A percentile compares a stretch with the other conserved stretches of the same genome.
These are phyloP conservation scores for Balanococcus diminutus DNA, from an alignment of 2,888 invertebrate genomes.

Conservation along the genomic window DNA sequence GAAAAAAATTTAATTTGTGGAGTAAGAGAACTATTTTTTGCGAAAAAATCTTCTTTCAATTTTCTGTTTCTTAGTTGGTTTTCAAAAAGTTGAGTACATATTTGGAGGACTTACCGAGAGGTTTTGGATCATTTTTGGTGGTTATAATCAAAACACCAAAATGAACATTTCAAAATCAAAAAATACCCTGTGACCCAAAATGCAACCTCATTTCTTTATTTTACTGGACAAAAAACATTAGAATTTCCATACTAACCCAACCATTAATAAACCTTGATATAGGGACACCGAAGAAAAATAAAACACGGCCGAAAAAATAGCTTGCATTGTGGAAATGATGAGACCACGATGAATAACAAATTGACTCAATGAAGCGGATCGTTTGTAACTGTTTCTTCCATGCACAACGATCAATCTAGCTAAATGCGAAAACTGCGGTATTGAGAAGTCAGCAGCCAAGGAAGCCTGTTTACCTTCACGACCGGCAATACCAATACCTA, in stretches of 20 bases:
- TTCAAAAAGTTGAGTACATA: too few relatives aligned
- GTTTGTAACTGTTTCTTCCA: slow-evolving; percentile 89
- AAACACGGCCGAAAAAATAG: slow-evolving; percentile 98
- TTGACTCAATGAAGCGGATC: slow-evolving; percentile 96
- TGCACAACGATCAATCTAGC: slow-evolving; percentile 86
- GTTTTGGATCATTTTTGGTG: too few relatives aligned
- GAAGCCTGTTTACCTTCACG: slow-evolving; percentile 90
- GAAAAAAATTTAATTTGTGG: too few relatives aligned
- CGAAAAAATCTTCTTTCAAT: too few relatives aligned
- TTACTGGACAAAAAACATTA: too few relatives aligned
- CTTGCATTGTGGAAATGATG: slow-evolving; percentile 98
- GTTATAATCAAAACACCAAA: too few relatives aligned
- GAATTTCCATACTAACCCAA: slow-evolving; percentile 78
- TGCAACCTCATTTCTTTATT: not conserved
- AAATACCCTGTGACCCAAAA: not conserved
- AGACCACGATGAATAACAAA: slow-evolving; percentile 98
- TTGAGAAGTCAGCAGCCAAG: slow-evolving; percentile 96
- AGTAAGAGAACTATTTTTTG: too few relatives aligned
- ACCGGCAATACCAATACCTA: slow-evolving; percentile 87
- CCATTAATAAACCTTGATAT: slow-evolving; percentile 99
- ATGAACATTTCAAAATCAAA: too few relatives aligned
- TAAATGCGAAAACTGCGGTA: slow-evolving; percentile 85
- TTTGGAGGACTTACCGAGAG: too few relatives aligned
- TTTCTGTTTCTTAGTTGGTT: too few relatives aligned
- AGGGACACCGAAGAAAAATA: slow-evolving; percentile 97